These are phyloP conservation scores for Microtus richardsoni DNA, from an alignment of 2,113 vertebrate species.

Conservation along the genomic window DNA sequence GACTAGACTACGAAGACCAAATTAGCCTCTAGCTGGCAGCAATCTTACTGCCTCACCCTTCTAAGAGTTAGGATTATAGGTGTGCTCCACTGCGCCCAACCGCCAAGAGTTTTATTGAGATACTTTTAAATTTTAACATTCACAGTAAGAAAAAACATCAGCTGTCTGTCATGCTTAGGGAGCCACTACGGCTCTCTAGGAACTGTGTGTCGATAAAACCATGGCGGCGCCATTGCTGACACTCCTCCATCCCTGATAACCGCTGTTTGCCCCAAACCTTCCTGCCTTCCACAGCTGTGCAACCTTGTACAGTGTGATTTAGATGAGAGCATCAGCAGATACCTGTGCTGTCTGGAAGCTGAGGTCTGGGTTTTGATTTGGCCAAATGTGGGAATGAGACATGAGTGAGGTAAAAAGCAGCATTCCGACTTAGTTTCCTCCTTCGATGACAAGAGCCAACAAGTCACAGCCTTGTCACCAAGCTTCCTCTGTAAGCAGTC, in stretches of 20 bases:
- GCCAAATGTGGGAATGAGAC: too few species aligned
- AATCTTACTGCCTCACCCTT: neutral
- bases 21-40: too few species aligned
- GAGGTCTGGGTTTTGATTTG: neutral
- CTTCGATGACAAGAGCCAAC: accelerated
- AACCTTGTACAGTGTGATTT: neutral
- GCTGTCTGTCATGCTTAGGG: neutral
- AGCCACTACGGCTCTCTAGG: neutral
- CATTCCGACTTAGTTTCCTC: neutral
- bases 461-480: neutral
- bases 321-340: neutral
- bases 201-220: neutral
- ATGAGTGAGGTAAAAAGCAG: neutral
- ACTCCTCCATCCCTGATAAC: neutral
- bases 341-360: neutral
- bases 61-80: neutral
- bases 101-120: neutral
- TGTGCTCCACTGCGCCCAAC: too few species aligned
- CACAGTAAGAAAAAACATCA: neutral
- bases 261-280: neutral
- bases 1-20: neutral
- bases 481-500: too few species aligned
- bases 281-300: neutral
- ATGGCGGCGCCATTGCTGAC: neutral
- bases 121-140: neutral